A percentile compares a stretch with the other conserved stretches of the same genome.
Conservation (phyloP, 2,888 invertebrate species). For the Coenonympha arcania region DNA sequence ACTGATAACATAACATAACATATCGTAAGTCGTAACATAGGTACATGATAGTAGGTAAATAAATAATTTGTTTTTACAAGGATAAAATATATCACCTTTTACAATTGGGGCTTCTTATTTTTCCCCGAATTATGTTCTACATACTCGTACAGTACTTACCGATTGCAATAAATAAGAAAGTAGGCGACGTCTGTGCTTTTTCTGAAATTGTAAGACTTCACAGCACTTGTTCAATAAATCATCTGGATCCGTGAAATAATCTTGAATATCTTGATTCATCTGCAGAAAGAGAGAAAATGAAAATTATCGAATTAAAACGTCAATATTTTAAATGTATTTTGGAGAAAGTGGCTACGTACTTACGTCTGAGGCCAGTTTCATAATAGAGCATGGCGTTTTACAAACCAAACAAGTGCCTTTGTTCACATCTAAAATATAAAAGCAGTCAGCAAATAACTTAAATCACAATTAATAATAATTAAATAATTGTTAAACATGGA, state of each 20-base stretch:
- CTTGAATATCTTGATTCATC: constrained; percentile 71
- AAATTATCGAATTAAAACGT: background rate
- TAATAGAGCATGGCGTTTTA: constrained; percentile 59
- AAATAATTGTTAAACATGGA: constrained; percentile 6
- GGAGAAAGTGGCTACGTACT: constrained; percentile 25
- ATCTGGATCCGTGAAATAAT: constrained; percentile 70
- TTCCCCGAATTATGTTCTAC: no score
- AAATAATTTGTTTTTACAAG: no score
- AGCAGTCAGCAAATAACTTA: background rate
- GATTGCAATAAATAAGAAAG: constrained; percentile 66
- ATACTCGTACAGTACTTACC: no score
- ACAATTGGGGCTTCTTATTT: no score
- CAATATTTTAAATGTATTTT: background rate
- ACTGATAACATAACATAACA: no score
- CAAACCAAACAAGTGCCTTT: constrained; percentile 65
- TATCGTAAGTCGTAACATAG: no score
- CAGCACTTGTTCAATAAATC: constrained; percentile 65
- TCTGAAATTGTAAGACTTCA: constrained; percentile 67
- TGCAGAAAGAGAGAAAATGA: constrained; percentile 31
- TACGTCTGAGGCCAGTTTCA: constrained; percentile 68
- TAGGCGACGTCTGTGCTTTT: constrained; percentile 62
- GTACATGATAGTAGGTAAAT: no score
- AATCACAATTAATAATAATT: background rate
- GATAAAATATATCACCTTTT: no score
- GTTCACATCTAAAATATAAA: constrained; percentile 49